phyloP scores from a whole-genome alignment of 2,888 invertebrate species.

The Idaea biselata region DNA sequence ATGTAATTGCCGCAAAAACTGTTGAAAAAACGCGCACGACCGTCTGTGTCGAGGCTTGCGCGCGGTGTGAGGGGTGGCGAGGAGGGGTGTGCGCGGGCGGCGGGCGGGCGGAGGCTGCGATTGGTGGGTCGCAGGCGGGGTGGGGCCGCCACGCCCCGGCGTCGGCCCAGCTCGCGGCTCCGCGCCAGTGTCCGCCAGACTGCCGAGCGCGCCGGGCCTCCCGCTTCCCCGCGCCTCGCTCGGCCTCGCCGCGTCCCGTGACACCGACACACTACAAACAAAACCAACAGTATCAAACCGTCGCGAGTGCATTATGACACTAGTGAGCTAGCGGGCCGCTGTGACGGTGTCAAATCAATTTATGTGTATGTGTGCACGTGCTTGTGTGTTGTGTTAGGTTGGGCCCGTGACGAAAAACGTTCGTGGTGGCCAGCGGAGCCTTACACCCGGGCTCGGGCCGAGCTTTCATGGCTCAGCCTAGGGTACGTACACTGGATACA shows the following conservation, averaged over 20 bases:
- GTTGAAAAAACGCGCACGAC: conserved; percentile 58
- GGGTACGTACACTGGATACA: conserved; percentile 83
- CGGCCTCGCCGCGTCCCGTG: conserved; percentile 75
- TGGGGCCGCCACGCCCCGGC: conserved; percentile 39
- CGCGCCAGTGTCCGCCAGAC: conserved; percentile 79
- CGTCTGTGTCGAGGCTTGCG: conserved; percentile 52
- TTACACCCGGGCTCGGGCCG: conserved; percentile 84
- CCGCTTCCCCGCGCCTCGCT: conserved; percentile 79
- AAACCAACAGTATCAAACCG: conserved; percentile 54
- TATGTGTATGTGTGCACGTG: conserved; percentile 77
- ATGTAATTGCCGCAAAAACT: conserved; percentile 58
- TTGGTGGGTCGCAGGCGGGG: conserved; percentile 29
- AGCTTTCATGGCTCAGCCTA: conserved; percentile 94
- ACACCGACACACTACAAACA: conserved; percentile 56
- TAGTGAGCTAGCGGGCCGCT: conserved; percentile 80
- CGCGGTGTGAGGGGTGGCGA: conserved; percentile 50
- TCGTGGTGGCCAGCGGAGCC: conserved; percentile 81
- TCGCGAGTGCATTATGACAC: conserved; percentile 80
- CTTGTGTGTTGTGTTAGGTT: conserved; percentile 75
- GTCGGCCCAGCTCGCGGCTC: conserved; percentile 58
- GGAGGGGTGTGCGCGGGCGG: conserved; percentile 37
- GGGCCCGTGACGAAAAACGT: conserved; percentile 75
- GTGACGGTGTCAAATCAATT: conserved; percentile 74
- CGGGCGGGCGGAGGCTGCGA: conserved; percentile 29
- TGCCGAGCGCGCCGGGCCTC: conserved; percentile 81